Evolutionary conservation across 1,140 invertebrate genomes (phyloP), one percentile per base, ranked within the genome.

Genomic region (Drosophila carrolli): DNA sequence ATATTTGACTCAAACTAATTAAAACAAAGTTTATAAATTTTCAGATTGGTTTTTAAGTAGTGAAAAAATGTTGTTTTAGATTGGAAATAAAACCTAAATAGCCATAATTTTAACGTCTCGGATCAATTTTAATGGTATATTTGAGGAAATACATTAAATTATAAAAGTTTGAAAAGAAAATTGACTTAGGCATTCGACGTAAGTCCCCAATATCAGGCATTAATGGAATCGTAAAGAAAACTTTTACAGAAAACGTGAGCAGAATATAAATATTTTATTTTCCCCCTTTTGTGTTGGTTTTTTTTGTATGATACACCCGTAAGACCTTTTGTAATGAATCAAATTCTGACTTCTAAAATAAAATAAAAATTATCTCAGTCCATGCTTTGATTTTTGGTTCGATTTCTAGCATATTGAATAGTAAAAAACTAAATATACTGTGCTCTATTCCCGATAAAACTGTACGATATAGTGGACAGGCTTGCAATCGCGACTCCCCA

Each of bases 401-500:
- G 6, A 65, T 47, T 37, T 41, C 5, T 5, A 16, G 8, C 46
- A 43, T 68, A 66, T 44, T 41, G 38, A 53, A 38, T 37, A 19
- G n/a, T 35, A 37, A 35, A 44, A 44, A 38, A 29, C 11, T 8
- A 16, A 38, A 16, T 23, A 5, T 19, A 47, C 32, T 44, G 14
- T 19, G 37, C 7, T 38, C 5, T 40, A 41, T 50, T 14, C 0
- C n/a, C 14, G 50, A 71, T 71, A 70, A 70, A 57, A 71, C 63
- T 66, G 47, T 46, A 68, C 60, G 60, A 43, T 68, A 68, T 66
- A 29, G 11, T 14, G 5, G 11, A 40, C 32, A 38, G 57, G 9
- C 13, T 62, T 14, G 23, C 59, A 58, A 54, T 60, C 40, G 43
- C 56, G 27, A 66, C 65, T 67, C 46, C 60, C 38, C 60, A 61